Evolutionary conservation across 2,797 vertebrate species (phyloP).

Genomic region (Gambusia yucatana): DNA sequence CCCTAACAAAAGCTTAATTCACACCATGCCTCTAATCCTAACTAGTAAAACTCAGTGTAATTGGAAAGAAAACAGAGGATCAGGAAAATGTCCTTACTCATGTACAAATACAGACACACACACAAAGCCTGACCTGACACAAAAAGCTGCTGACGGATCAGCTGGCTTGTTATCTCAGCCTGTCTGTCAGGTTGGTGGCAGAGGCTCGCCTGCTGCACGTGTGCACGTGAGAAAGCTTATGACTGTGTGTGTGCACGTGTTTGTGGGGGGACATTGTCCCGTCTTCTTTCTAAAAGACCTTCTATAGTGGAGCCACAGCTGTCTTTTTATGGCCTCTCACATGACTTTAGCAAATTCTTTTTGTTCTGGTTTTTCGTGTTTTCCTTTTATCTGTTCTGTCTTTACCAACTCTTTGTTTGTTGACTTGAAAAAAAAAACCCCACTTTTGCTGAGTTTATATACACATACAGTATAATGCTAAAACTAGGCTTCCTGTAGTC

Average conservation of each 20-base stretch:
- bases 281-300: constrained; percentile 31
- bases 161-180: constrained; percentile 31
- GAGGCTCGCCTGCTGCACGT: constrained; percentile 22
- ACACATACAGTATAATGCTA: neutral
- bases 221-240: constrained; percentile 38
- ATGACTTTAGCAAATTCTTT: neutral
- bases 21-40: no score
- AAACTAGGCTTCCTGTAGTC: neutral
- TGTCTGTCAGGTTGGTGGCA: constrained; percentile 15
- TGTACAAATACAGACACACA: constrained; percentile 8
- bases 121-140: constrained; percentile 40
- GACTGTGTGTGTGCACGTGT: constrained; percentile 24
- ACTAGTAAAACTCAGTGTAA: neutral
- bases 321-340: neutral
- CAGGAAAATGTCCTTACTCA: neutral
- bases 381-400: constrained; percentile 1
- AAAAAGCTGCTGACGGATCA: constrained; percentile 56
- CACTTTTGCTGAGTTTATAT: neutral
- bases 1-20: neutral
- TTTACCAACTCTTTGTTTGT: neutral
- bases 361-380: constrained; percentile 20
- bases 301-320: constrained; percentile 12
- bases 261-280: constrained; percentile 5
- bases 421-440: constrained; percentile 1
- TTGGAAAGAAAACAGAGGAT: neutral